Conservation (phyloP, 2,113 vertebrate species). For the Clarias batrachus region DNA sequence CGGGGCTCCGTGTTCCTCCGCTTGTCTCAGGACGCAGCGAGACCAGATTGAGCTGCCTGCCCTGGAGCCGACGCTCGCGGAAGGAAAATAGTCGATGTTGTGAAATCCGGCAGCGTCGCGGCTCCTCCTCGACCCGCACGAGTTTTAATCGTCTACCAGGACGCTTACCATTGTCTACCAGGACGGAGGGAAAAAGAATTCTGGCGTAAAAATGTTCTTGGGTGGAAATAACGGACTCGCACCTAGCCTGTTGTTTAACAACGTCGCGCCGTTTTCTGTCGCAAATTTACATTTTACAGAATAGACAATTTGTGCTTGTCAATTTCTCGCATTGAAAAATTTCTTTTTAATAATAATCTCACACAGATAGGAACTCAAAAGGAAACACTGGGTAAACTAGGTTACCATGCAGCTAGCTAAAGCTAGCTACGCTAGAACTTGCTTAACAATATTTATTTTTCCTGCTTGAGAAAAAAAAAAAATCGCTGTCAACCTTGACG, state of each 20-base stretch:
- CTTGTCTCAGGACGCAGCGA: neutral
- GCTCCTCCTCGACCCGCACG: neutral
- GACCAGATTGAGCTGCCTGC: constrained; percentile 24
- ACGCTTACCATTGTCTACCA: neutral
- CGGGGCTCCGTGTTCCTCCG: constrained; percentile 11
- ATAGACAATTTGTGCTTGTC: no score
- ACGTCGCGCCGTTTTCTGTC: neutral
- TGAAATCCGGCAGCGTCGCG: neutral
- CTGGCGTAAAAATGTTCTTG: neutral
- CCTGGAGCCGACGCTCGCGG: neutral
- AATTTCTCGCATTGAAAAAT: neutral
- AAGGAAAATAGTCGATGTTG: constrained; percentile 15
- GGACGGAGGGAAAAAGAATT: neutral
- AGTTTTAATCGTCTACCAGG: neutral
- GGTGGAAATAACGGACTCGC: neutral
- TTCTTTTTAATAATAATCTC: neutral
- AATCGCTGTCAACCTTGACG: neutral
- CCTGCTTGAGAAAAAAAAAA: neutral
- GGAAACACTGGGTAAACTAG: neutral
- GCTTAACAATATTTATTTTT: neutral
- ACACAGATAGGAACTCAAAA: no score
- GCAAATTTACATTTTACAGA: neutral
- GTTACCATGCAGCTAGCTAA: neutral
- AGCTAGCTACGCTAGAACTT: neutral
- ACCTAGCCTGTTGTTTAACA: no score